Evolutionary conservation across 2,113 vertebrate genomes (phyloP), one percentile per base, ranked within the genome.

Genomic region (Gadus chalcogrammus): DNA sequence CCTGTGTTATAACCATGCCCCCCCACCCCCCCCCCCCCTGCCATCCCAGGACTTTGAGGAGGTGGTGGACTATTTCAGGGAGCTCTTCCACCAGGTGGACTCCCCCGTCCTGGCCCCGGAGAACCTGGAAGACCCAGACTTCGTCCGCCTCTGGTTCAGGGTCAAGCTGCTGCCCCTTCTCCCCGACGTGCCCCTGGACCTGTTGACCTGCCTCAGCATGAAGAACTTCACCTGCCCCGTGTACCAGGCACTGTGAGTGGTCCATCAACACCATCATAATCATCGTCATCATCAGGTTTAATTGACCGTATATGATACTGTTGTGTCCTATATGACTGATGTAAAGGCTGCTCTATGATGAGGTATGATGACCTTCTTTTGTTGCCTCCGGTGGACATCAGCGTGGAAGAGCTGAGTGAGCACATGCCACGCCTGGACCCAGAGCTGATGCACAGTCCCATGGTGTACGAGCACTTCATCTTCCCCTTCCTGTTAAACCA

Each of bases 171-270:
- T 81, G 66, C 90, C 91, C 6, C 83, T 87, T 31, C 79, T 91
- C 62, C 82, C 88, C 0, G 0, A 72, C 0, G 1, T 90, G 0
- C 74, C 84, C 0, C 53, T 62, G 2, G 63, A 73, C 1, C 85
- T 91, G 31, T 87, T 93, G 65, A 77, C 72, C 56, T 93, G 92
- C 73, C 88, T 93, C 79, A 90, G 90, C 79, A 77, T 69, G 76
- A 93, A 92, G 79, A 86, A 88, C 67, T 92, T 93, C 83, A 89
- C 87, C 85, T 92, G 91, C 53, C 76, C 83, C 0, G 89, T 76
- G 38, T 93, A 81, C 76, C 92, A 91, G 72, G 81, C 77, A 20
- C 80, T 93, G 92, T 93, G 70, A 62, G 61, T 62, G 8, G 20
- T 61, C 42, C 2, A 48, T 48, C 42, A 48, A 9, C 42, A 48